Evolutionary conservation across 2,797 vertebrate genomes (phyloP), one percentile per base, ranked within the genome.

Genomic region (Anniella stebbinsi): DNA sequence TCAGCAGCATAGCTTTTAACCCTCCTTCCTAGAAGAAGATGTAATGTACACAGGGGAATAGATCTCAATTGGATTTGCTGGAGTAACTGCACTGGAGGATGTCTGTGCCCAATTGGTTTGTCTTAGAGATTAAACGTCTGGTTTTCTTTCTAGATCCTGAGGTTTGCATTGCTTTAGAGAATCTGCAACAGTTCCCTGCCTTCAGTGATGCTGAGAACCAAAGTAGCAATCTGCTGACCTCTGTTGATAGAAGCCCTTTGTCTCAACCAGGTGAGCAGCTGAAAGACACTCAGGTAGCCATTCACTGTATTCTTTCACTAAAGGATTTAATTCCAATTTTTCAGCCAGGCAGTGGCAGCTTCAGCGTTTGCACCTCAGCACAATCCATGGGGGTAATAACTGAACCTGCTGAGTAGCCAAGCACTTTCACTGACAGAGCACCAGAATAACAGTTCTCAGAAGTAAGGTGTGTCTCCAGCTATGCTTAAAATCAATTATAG

Each of bases 151-250:
- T 95, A 99, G 99, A 99, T 96, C 99, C 99, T 11, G 99, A 99
- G 96, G 98, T 99, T 91, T 98, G 98, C 93, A 99, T 99, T 93
- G 98, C 98, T 72, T 95, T 99, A 28, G 99, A 99, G 97, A 99
- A 99, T 97, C 97, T 99, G 87, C 98, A 99, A 96, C 98, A 99
- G 96, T 99, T 99, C 95, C 99, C 99, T 95, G 99, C 98, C 76
- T 99, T 99, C 92, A 98, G 98, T 12, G 96, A 94, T 89, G 89
- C 77, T 1, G 97, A 97, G 93, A 93, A 93, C 83, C 96, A 84
- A 23, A 95, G 95, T 63, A 89, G 93, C 85, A 93, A 93, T 87
- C 92, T 95, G 67, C 91, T 94, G 25, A 98, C 98, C 81, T 96
- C 98, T 89, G 97, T 98, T 91, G 98, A 98, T 97, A 96, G 96